Evolutionary conservation across 2,888 invertebrate species (phyloP), one percentile per base, ranked within the genome.

Genomic region (Andricus curvator): DNA sequence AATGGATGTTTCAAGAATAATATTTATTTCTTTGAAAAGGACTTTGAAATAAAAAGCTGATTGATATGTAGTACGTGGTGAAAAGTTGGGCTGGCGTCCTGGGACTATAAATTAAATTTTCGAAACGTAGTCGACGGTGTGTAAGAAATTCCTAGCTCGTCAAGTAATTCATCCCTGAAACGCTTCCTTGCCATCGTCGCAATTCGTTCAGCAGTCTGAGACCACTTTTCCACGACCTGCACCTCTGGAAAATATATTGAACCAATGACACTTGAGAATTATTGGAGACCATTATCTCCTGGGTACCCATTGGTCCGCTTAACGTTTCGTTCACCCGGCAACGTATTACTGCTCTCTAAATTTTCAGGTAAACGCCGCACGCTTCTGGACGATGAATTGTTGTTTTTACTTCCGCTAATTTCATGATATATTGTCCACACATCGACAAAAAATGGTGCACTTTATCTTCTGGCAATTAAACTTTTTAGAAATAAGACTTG

Each of bases 201-300:
- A 68, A 68, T 68, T 68, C 51, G 70, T 68, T 68, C 41, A 68
- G 44, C 67, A 68, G 67, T 48, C 67, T 70, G 11, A 51, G 29
- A 70, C 70, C 51, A 70, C 70, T 70, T 70, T 70, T 70, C 70
- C 29, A 70, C 70, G 70, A 70, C 25, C 29, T 70, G 51, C 51
- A 70, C 48, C 68, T 20, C 70, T 70, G 25, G 48, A 51, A 51
- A 70, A 70, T 70, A 70, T 70, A 70, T 70, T 70, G 70, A 70
- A 29, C 70, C 70, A 70, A 70, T 70, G 70, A 70, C 70, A 70
- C 51, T 70, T 20, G 51, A 70, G 70, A 70, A 70, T 51, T 70
- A 70, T 70, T 70, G 70, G 70, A 48, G 29, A 70, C 70, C 70
- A 70, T 70, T 70, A 70, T 70, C 70, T 70, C 51, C 70, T 70